Base-by-base conservation (phyloP, 2,888 invertebrate species). In the Mimas tiliae region DNA sequence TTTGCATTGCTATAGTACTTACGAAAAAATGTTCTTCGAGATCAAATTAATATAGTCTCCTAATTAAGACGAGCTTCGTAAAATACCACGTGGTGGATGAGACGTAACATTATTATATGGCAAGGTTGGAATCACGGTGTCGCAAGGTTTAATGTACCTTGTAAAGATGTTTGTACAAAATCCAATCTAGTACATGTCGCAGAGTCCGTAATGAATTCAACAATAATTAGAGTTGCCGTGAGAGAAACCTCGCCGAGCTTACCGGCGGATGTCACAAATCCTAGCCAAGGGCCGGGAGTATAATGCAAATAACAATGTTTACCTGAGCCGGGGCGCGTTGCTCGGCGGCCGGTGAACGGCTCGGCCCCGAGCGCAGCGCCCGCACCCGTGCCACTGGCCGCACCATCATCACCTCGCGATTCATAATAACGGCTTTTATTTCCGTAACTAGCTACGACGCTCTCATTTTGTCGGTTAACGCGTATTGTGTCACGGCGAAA, bases 371-470 rank as follows among this genome's bases (percentile, higher is more conserved):
- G 72, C 74, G 27, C 74, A 67, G 62, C 63, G 68, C 67, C 73
- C 27, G 27, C 66, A 71, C 70, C 74, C 74, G 74, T 74, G 72
- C 74, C 74, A 67, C 63, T 63, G 68, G 67, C 73, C 66, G 70
- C 71, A 68, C 68, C 70, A 65, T 73, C 77, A 79, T 79, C 75
- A n/a, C 78, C 78, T 74, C 76, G 75, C 85, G 81, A 87, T 86
- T 89, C 87, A 89, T 90, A 89, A 88, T 89, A 89, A 88, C 86
- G 78, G 81, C 88, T 89, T 89, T 90, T 91, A 91, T 91, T 88
- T 84, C 87, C 87, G 85, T 89, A 91, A 91, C 88, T 91, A 88
- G 89, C 88, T 87, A 79, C 87, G 84, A 87, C 83, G 86, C 86
- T 88, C 88, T 88, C 85, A 87, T 90, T 91, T 89, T 85, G 87